phyloP scores from a whole-genome alignment of 2,797 vertebrate species.

The Bovichtus variegatus region DNA sequence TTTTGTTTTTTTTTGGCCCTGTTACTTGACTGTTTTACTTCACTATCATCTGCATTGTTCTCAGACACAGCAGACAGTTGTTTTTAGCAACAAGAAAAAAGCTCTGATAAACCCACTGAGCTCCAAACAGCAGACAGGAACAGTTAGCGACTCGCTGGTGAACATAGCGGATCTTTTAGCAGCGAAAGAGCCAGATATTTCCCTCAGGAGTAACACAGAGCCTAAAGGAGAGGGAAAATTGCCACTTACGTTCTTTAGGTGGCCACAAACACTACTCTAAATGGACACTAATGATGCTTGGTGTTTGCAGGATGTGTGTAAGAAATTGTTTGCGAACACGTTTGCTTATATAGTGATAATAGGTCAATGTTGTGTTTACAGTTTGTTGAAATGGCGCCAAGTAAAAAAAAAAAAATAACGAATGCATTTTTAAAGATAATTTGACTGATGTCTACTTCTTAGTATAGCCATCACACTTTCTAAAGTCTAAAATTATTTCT shows the following conservation, averaged over 20 bases:
- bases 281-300: not conserved
- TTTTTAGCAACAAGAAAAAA: no score
- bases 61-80: not conserved
- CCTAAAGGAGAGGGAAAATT: not conserved
- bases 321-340: no score
- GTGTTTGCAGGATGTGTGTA: constrained; percentile 3
- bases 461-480: not conserved
- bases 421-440: not conserved
- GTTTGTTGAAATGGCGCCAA: not conserved
- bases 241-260: not conserved
- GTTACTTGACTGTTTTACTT: not conserved
- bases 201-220: not conserved
- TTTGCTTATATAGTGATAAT: no score
- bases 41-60: constrained; percentile 7
- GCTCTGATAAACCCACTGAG: no score
- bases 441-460: constrained; percentile 7
- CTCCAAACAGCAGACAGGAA: not conserved
- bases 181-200: not conserved
- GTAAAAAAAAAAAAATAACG: constrained; percentile 9
- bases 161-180: not conserved
- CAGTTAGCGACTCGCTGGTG: not conserved
- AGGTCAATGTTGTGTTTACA: constrained; percentile 11
- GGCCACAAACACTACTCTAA: not conserved
- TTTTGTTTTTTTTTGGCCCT: no score
- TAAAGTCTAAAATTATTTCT: not conserved